These are phyloP conservation scores for Drosophila willistoni DNA, from an alignment of 1,140 invertebrate species.

Conservation along the genomic window DNA sequence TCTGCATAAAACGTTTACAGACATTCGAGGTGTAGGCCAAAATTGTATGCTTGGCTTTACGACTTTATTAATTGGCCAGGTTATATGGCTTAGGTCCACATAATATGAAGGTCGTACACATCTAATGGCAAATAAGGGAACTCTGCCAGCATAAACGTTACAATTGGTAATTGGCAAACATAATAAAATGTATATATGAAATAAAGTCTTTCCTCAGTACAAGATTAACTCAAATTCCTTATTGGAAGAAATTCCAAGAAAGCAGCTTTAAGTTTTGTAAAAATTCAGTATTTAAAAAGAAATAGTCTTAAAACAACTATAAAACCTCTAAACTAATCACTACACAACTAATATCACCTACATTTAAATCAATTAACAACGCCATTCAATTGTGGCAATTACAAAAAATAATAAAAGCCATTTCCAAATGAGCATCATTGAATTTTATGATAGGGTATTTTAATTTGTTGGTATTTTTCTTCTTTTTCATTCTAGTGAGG, in stretches of 20 bases:
- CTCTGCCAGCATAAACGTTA: neutral
- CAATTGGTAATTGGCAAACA: neutral
- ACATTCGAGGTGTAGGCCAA: neutral
- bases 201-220: too few species aligned
- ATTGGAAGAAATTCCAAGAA: too few species aligned
- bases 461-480: conserved; percentile 29
- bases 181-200: too few species aligned
- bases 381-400: conserved; percentile 18
- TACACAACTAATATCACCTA: neutral
- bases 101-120: neutral
- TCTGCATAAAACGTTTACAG: conserved; percentile 12
- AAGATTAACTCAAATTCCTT: too few species aligned
- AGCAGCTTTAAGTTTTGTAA: too few species aligned
- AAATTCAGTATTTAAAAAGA: too few species aligned
- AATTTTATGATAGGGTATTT: conserved; percentile 31
- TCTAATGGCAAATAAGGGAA: neutral
- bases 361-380: conserved; percentile 3
- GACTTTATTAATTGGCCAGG: neutral
- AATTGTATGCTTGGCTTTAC: neutral
- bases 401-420: conserved; percentile 13
- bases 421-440: conserved; percentile 25
- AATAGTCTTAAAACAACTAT: too few species aligned
- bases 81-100: conserved; percentile 1
- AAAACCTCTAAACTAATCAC: neutral
- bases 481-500: conserved; percentile 35